Percentiles rank a stretch among this genome's conserved stretches.
Conservation (phyloP, 2,888 invertebrate species). For the Emmelina monodactyla region DNA sequence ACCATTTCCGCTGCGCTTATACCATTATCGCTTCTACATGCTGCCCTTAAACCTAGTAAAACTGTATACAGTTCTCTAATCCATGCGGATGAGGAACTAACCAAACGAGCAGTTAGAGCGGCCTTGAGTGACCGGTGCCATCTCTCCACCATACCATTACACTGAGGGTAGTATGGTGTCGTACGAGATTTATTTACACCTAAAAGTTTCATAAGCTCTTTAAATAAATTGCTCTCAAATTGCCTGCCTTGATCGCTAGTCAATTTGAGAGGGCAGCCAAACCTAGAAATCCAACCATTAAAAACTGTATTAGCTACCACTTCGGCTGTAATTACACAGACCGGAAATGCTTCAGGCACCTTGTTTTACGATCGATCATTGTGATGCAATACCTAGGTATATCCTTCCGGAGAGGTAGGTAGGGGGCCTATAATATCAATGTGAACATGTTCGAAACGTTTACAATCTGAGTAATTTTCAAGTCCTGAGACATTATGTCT, state of each 20-base stretch:
- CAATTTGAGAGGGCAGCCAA: conserved; percentile 14
- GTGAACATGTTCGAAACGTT: conserved; percentile 10
- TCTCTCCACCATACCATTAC: conserved; percentile 18
- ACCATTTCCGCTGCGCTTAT: neutral
- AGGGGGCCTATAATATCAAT: conserved; percentile 12
- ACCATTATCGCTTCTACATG: conserved; percentile 15
- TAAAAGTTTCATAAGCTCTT: conserved; percentile 12
- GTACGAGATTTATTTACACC: conserved; percentile 11
- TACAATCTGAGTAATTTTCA: neutral
- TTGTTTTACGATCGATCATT: conserved; percentile 9
- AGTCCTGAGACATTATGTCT: conserved; percentile 6
- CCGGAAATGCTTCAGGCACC: conserved; percentile 16
- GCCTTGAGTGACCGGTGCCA: conserved; percentile 19
- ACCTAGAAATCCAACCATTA: conserved; percentile 15
- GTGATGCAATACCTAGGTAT: conserved; percentile 17
- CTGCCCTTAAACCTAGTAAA: conserved; percentile 21
- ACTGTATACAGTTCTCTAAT: conserved; percentile 19
- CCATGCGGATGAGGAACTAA: no score
- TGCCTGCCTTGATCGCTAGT: no score
- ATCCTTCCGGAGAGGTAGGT: conserved; percentile 11
- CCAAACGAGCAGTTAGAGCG: no score
- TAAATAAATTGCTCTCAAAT: no score
- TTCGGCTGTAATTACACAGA: conserved; percentile 16
- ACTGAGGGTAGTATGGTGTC: no score
- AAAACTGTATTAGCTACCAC: conserved; percentile 15